A percentile compares a stretch with the other conserved stretches of the same genome.
These are phyloP conservation scores for Phlogophora meticulosa DNA, from an alignment of 2,888 invertebrate species.

Conservation along the genomic window DNA sequence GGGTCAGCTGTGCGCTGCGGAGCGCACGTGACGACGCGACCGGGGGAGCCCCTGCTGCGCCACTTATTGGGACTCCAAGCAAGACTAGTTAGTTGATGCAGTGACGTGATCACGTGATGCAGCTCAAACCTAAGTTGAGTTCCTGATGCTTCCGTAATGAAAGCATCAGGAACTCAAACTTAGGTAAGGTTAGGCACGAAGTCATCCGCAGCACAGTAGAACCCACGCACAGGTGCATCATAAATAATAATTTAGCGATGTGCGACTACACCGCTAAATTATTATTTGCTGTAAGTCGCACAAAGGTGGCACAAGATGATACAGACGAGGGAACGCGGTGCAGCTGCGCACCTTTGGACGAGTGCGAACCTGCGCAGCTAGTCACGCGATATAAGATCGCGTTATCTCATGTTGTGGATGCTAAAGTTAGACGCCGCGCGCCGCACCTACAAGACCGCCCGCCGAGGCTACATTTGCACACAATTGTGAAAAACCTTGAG, in stretches of 20 bases:
- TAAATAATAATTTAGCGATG: background rate
- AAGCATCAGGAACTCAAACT: too few species aligned
- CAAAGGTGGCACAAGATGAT: conserved; percentile 26
- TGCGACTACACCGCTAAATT: too few species aligned
- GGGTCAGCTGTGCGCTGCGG: too few species aligned
- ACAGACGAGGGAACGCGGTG: background rate
- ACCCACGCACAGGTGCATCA: too few species aligned
- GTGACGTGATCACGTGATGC: too few species aligned
- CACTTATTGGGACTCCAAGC: too few species aligned
- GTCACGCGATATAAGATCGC: background rate
- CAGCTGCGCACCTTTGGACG: conserved; percentile 17
- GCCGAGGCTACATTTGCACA: conserved; percentile 49
- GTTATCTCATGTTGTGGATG: conserved; percentile 2
- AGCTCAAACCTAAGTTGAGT: background rate
- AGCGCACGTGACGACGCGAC: too few species aligned
- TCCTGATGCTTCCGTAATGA: too few species aligned
- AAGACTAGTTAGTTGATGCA: too few species aligned
- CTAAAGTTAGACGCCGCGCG: background rate
- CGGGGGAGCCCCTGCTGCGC: too few species aligned
- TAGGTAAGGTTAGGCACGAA: too few species aligned
- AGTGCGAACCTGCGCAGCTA: conserved; percentile 25
- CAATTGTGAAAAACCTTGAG: conserved; percentile 59
- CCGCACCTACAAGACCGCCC: background rate
- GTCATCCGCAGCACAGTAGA: background rate
- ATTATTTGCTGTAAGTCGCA: background rate